Evolutionary conservation across 2,113 vertebrate species (phyloP).

Genomic region (Canis aureus): DNA sequence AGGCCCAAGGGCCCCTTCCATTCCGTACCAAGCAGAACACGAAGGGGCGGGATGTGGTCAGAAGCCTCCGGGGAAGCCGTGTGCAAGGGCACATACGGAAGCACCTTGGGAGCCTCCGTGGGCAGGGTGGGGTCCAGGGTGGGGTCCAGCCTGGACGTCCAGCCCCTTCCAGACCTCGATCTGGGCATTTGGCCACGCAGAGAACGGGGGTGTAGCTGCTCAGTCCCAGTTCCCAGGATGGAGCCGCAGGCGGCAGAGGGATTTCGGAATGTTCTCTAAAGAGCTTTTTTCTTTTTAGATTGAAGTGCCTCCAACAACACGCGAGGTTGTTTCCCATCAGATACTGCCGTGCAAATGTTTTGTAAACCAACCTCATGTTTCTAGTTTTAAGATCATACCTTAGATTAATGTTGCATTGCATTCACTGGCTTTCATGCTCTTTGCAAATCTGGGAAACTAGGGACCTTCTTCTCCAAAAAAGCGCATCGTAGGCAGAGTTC

Average conservation of each 20-base stretch:
- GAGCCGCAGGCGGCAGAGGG: neutral
- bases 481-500: neutral
- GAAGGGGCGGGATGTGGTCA: neutral
- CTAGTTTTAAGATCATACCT: slow-evolving; percentile 36
- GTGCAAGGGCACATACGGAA: neutral
- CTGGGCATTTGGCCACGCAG: neutral
- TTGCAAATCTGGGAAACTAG: neutral
- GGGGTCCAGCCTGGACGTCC: neutral
- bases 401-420: neutral
- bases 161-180: neutral
- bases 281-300: neutral
- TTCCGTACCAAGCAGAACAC: neutral
- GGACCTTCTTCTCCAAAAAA: neutral
- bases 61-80: neutral
- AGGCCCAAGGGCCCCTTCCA: neutral
- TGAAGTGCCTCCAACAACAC: neutral
- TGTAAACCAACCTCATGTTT: neutral
- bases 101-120: neutral
- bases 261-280: neutral
- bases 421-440: slow-evolving; percentile 9
- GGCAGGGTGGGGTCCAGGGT: neutral
- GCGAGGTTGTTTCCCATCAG: neutral
- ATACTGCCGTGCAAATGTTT: slow-evolving; percentile 1
- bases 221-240: neutral
- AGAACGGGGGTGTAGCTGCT: neutral